phyloP scores from a whole-genome alignment of 2,888 invertebrate genomes.

The Leistus spinibarbis region DNA sequence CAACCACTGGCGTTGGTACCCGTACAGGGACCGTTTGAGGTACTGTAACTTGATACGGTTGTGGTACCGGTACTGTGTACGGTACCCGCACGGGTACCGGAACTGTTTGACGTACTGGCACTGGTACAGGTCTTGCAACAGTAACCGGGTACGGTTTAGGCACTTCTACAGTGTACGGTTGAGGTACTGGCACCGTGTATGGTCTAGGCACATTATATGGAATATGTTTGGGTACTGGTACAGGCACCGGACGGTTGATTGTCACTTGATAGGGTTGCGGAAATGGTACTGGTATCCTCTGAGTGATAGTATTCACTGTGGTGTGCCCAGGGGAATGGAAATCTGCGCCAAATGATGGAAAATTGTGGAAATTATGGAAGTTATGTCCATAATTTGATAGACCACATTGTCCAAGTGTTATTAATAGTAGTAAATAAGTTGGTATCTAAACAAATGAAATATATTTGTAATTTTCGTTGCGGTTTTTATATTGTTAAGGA shows the following conservation, averaged over 20 bases:
- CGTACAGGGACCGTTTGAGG: background rate
- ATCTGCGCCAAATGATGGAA: background rate
- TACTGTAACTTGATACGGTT: constrained; percentile 12
- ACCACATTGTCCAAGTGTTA: background rate
- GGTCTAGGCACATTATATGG: background rate
- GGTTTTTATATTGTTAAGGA: background rate
- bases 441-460: background rate
- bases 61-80: background rate
- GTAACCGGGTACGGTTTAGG: constrained; percentile 5
- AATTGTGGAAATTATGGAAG: background rate
- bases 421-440: background rate
- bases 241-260: background rate
- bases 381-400: background rate
- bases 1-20: constrained; percentile 5
- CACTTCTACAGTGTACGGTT: constrained; percentile 10
- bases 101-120: constrained; percentile 6
- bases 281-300: background rate
- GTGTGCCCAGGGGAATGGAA: constrained; percentile 2
- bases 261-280: background rate
- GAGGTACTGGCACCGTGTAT: background rate
- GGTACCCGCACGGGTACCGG: constrained; percentile 2
- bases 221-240: constrained; percentile 1
- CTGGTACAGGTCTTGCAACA: constrained; percentile 9
- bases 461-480: background rate
- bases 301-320: background rate